These are phyloP conservation scores for Cygnus olor DNA, from an alignment of 2,797 vertebrate genomes.

Conservation along the genomic window DNA sequence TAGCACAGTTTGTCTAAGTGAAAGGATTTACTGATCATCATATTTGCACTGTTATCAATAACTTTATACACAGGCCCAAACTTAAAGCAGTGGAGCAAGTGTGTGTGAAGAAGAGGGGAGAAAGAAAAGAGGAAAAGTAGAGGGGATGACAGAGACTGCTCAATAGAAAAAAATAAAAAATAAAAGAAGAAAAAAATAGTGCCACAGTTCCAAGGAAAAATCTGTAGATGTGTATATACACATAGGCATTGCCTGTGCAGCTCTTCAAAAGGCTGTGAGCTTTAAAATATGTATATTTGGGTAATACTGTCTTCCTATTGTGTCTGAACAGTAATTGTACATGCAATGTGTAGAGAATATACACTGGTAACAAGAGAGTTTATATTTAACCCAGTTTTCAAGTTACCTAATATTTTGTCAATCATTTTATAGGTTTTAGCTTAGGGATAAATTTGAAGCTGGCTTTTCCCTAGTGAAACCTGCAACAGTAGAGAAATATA, in stretches of 20 bases:
- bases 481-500: conserved; percentile 68
- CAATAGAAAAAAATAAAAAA: background rate
- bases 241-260: background rate
- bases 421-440: conserved; percentile 76
- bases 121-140: background rate
- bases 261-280: conserved; percentile 59
- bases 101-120: background rate
- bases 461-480: conserved; percentile 70
- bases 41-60: background rate
- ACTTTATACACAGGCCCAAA: background rate
- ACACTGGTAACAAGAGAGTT: conserved; percentile 52
- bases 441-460: conserved; percentile 77
- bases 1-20: conserved; percentile 1
- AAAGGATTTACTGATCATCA: conserved; percentile 16
- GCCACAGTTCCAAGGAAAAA: conserved; percentile 30
- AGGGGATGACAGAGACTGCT: background rate
- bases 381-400: conserved; percentile 71
- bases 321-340: conserved; percentile 36
- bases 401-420: conserved; percentile 75
- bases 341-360: conserved; percentile 43
- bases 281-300: conserved; percentile 54
- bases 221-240: conserved; percentile 32
- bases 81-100: background rate
- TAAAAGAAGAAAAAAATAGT: too few species aligned
- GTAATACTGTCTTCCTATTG: conserved; percentile 45